These are phyloP conservation scores for Myxocyprinus asiaticus DNA, from an alignment of 2,113 vertebrate genomes.

Conservation along the genomic window DNA sequence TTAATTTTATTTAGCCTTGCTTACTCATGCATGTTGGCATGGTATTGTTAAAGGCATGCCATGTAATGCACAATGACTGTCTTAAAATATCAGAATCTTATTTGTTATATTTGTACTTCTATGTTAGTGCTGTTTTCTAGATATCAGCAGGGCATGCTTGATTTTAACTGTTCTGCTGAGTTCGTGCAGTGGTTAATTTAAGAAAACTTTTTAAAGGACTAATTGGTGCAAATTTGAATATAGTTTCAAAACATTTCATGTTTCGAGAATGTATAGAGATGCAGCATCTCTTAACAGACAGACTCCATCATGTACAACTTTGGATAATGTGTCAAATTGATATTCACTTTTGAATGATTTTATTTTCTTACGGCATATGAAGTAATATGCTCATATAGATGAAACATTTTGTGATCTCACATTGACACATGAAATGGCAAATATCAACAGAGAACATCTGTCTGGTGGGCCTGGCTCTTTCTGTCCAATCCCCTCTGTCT, in stretches of 20 bases:
- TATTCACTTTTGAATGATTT: no score
- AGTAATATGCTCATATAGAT: no score
- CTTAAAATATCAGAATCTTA: slow-evolving; percentile 54
- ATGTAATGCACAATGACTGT: slow-evolving; percentile 68
- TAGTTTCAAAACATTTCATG: no score
- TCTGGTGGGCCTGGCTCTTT: slow-evolving; percentile 37
- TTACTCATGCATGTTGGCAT: slow-evolving; percentile 79
- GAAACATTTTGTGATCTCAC: no score
- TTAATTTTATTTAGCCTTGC: slow-evolving; percentile 22
- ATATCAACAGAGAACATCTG: slow-evolving; percentile 23
- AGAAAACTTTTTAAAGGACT: neutral
- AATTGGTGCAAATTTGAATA: no score
- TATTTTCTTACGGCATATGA: no score
- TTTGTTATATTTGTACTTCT: neutral
- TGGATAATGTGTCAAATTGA: no score
- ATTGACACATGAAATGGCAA: slow-evolving; percentile 34
- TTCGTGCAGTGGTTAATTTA: no score
- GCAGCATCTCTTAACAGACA: no score
- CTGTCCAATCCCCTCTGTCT: slow-evolving; percentile 29
- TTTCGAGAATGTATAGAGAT: no score
- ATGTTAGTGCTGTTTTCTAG: neutral
- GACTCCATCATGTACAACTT: no score
- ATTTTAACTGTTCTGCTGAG: neutral
- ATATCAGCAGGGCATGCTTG: neutral
- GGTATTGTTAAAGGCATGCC: slow-evolving; percentile 73